Base-by-base conservation (phyloP, 1,140 invertebrate species). In the Pogonomyrmex californicus region DNA sequence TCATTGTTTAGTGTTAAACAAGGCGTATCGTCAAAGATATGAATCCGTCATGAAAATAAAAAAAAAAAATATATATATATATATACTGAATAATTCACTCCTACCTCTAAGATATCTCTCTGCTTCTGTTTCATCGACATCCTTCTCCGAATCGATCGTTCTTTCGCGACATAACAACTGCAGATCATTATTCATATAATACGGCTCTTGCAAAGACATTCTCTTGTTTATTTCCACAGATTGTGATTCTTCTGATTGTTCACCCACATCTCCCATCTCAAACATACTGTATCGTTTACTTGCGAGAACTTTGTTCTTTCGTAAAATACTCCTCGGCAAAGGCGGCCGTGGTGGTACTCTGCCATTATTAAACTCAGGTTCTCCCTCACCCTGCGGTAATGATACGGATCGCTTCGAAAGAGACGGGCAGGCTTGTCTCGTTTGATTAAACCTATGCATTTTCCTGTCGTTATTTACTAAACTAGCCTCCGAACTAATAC, bases 271-370 rank as follows among this genome's bases (percentile, higher is more conserved):
- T 12, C 95, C 95, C 93, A 97, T 96, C 94, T 98, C 98, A 92
- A 98, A 97, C 97, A 98, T 98, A 85, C 97, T 98, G 91, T 97
- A 98, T 51, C 97, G 95, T 94, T 98, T 98, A 44, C 94, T 96
- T 33, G 96, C 95, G 6, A 96, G 90, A 56, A 93, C 94, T 75
- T 95, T 96, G 90, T 96, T 97, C 91, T 97, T 97, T 49, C 97
- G 94, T 71, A 97, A 95, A 93, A 98, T 98, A 88, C 97, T 96
- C 88, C 96, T 96, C 6, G 97, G 97, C 85, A 97, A 93, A 5
- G 97, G 97, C 54, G 97, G 97, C 88, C 97, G 95, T 4, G 97
- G 97, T 30, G 97, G 97, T 36, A 96, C 93, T 92, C 96, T 97
- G 17, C 91, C 89, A 68, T 94, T 94, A 63, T 33, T 78, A 88